Base-by-base conservation (phyloP, 53 echinoderm and acorn worm species). In the Zoroaster sp. region DNA sequence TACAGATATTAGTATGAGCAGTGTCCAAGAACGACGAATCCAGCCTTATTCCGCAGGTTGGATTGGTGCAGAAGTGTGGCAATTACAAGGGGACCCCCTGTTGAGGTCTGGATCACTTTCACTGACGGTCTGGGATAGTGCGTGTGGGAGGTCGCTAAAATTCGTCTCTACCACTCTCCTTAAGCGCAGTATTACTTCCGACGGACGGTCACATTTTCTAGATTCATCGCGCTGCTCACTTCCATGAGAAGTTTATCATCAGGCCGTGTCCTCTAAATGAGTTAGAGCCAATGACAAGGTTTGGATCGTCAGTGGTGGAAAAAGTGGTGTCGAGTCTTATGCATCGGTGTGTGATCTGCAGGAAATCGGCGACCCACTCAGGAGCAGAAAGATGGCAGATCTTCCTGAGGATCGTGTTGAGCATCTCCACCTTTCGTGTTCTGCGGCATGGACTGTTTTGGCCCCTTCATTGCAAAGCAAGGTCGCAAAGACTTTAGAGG, bases 291-390 rank as follows among this genome's bases (percentile, higher is more conserved):
- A 47, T 66, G 83, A 83, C n/a, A n/a, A n/a, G 14, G 65, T 80
- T 15, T 92, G 92, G 92, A 89, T 92, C 53, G 52, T 87, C 11
- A 72, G 80, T 71, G 81, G 81, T 6, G 32, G 34, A 11, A 67
- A n/a, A 34, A 10, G 12, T 68, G 4, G 69, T 86, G n/a, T 77
- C 86, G 23, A 54, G 53, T 12, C 68, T 65, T n/a, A 88, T 92
- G 21, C 63, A 78, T 77, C 69, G 78, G 30, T 93, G 93, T n/a
- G n/a, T n/a, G n/a, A n/a, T n/a, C n/a, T n/a, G n/a, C n/a, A n/a
- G n/a, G n/a, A n/a, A n/a, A n/a, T n/a, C n/a, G n/a, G n/a, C n/a
- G n/a, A n/a, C n/a, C n/a, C n/a, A n/a, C n/a, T n/a, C n/a, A n/a
- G n/a, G n/a, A n/a, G n/a, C n/a, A n/a, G n/a, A n/a, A n/a, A n/a